Evolutionary conservation across 2,797 vertebrate genomes (phyloP).

Genomic region (Dallia pectoralis): DNA sequence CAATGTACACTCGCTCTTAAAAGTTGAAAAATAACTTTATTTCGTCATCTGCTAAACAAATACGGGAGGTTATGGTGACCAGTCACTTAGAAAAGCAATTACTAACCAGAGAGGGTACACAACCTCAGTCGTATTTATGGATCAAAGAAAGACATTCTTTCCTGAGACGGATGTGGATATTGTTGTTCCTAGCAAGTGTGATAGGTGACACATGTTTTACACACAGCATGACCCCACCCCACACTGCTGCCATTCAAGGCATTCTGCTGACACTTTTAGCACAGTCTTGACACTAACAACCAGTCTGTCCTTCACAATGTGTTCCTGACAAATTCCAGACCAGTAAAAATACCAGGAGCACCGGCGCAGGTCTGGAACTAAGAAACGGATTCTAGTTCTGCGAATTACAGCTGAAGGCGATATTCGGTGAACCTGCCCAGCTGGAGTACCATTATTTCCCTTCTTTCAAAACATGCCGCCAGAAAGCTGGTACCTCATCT

Average conservation of each 20-base stretch:
- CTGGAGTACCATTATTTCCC: not conserved
- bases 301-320: not conserved
- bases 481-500: too few species aligned
- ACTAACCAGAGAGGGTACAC: not conserved
- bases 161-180: not conserved
- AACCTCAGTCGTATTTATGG: not conserved
- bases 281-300: not conserved
- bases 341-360: not conserved
- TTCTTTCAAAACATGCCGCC: not conserved
- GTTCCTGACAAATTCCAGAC: not conserved
- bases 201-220: not conserved
- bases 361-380: too few species aligned
- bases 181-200: not conserved
- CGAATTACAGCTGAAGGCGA: not conserved
- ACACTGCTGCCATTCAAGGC: not conserved
- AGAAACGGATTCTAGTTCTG: not conserved
- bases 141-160: slow-evolving; percentile 10
- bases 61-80: slow-evolving; percentile 14
- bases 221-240: not conserved
- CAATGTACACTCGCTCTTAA: slow-evolving; percentile 50
- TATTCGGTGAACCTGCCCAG: not conserved
- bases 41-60: slow-evolving; percentile 51
- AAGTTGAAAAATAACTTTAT: slow-evolving; percentile 45
- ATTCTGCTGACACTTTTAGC: not conserved
- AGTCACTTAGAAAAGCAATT: slow-evolving; percentile 7